Evolutionary conservation across 2,888 invertebrate species (phyloP).

Genomic region (Arenicola marina): DNA sequence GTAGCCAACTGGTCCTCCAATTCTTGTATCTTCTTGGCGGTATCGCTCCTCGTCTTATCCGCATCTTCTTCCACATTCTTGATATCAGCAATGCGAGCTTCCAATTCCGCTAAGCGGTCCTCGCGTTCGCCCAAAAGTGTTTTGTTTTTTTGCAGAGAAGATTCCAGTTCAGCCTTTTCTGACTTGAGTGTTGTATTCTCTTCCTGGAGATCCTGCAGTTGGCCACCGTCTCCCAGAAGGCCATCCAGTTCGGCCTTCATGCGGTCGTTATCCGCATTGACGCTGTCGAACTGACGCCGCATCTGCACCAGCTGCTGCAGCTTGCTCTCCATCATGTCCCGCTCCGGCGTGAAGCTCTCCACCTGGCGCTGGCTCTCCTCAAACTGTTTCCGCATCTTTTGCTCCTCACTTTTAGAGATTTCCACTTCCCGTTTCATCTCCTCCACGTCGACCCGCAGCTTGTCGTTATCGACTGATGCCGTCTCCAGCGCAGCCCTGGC

Average conservation of each 20-base stretch:
- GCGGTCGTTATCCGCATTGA: background rate
- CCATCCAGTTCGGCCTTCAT: conserved; percentile 1
- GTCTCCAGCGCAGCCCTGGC: background rate
- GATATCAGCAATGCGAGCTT: too few species aligned
- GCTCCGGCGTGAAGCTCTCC: conserved; percentile 28
- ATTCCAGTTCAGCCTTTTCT: background rate
- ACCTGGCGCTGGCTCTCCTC: conserved; percentile 18
- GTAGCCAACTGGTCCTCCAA: too few species aligned
- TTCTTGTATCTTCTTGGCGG: background rate
- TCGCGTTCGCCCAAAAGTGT: background rate
- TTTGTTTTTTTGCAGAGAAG: background rate
- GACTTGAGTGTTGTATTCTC: background rate
- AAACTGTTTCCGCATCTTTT: conserved; percentile 10
- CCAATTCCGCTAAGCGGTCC: background rate
- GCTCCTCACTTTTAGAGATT: conserved; percentile 10
- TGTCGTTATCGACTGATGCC: background rate
- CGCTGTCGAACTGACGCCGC: conserved; percentile 9
- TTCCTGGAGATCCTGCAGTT: background rate
- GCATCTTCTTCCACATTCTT: too few species aligned
- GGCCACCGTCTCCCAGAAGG: background rate
- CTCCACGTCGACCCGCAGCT: conserved; percentile 2
- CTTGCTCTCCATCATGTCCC: conserved; percentile 26
- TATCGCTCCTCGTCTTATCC: background rate
- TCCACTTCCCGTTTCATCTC: conserved; percentile 20
- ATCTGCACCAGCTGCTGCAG: conserved; percentile 13